Conservation (phyloP, 2,113 vertebrate species). For the Heterotilapia buettikoferi region DNA sequence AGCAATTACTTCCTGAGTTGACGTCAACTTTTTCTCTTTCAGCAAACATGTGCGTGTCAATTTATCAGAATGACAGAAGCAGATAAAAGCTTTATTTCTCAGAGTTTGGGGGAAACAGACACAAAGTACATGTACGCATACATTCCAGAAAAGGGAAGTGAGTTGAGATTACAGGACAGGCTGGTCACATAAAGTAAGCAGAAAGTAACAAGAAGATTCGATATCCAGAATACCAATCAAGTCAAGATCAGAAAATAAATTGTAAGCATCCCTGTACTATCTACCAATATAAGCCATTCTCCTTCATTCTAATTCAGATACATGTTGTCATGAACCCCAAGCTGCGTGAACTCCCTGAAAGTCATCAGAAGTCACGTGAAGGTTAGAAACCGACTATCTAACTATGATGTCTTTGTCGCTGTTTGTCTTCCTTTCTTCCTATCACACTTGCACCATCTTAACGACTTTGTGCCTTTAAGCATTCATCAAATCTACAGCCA, state of each 20-base stretch:
- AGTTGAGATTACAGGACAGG: neutral
- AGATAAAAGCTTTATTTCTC: neutral
- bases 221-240: neutral
- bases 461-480: slow-evolving; percentile 53
- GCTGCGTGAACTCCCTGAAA: neutral
- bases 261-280: neutral
- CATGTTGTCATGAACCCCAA: neutral
- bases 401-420: slow-evolving; percentile 26
- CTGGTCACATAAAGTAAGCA: neutral
- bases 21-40: neutral
- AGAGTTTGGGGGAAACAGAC: neutral
- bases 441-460: slow-evolving; percentile 47
- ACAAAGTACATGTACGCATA: neutral
- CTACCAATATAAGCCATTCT: neutral
- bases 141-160: neutral
- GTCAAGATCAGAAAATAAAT: neutral
- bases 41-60: neutral
- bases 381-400: slow-evolving; percentile 17
- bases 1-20: neutral
- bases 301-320: neutral
- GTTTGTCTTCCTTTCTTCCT: slow-evolving; percentile 22
- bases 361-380: slow-evolving; percentile 27
- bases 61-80: neutral
- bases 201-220: neutral
- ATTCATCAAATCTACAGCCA: slow-evolving; percentile 45